Evolutionary conservation across 2,797 vertebrate genomes (phyloP), one percentile per base, ranked within the genome.

Genomic region (Setipinna tenuifilis): DNA sequence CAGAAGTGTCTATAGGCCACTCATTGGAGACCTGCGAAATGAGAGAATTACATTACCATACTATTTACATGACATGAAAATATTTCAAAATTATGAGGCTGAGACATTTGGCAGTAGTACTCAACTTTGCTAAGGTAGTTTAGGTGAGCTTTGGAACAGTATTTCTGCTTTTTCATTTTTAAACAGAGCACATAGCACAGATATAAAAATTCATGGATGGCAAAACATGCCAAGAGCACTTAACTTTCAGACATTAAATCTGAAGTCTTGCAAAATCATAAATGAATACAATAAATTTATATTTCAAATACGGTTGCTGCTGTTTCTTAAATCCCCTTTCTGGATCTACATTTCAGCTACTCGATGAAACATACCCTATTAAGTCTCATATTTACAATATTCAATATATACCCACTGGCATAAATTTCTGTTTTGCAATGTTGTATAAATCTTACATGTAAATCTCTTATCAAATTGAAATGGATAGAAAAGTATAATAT

Each of bases 11-110:
- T 68, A 75, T 90, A 86, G 93, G 89, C 89, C 91, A 91, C 92
- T 92, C 91, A 90, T 87, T 61, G 87, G 88, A 89, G 94, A 94
- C 92, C 94, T 95, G 87, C 19, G 80, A 58, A 58, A 57, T 71
- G 85, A 86, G 88, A 81, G 92, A 78, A 87, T 78, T 44, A 44
- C 71, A 78, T 78, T 41, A 78, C 41, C 44, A 75, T 83, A 78
- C 68, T 71, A 71, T 35, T 71, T 71, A 7, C n/a, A n/a, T 50
- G 12, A 81, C 80, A 85, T 35, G 17, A 85, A 86, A 48, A 1
- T 57, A 54, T 84, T 25, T 48, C 2, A 62, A 82, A 41, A 83
- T 84, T 41, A 31, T 31, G 28, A 68, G 25, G 9, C 9, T 68
- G 10, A 71, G 0, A 17, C 50, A 54, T 54, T 71, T 71, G 16